A percentile compares a stretch with the other conserved stretches of the same genome.
phyloP scores from a whole-genome alignment of 2,888 invertebrate species.

The Calliphora vomitoria region DNA sequence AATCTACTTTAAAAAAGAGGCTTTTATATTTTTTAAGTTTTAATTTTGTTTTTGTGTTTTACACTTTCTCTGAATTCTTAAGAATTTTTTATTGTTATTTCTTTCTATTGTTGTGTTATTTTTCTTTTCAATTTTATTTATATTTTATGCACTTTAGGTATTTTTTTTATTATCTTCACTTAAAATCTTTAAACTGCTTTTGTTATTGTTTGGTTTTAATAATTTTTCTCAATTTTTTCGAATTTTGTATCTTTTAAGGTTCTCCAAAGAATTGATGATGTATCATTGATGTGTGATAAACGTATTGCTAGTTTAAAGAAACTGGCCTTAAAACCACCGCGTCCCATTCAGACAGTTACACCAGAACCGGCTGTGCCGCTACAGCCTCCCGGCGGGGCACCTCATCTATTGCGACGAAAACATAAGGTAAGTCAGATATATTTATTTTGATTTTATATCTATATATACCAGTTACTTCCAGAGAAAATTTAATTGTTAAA shows the following conservation, averaged over 20 bases:
- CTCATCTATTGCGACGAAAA: slow-evolving; percentile 83
- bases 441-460: too few species aligned
- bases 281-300: slow-evolving; percentile 96
- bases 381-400: slow-evolving; percentile 87
- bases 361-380: slow-evolving; percentile 89
- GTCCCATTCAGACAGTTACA: slow-evolving; percentile 92
- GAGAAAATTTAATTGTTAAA: too few species aligned
- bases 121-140: slow-evolving; percentile 1
- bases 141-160: neutral
- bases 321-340: slow-evolving; percentile 89
- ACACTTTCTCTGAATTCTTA: slow-evolving; percentile 60
- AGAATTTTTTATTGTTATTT: slow-evolving; percentile 33
- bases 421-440: slow-evolving; percentile 81
- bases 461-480: too few species aligned
- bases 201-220: neutral
- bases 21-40: neutral
- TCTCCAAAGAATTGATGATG: slow-evolving; percentile 96
- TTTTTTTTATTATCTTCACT: neutral
- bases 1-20: slow-evolving; percentile 8
- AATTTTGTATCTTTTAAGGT: slow-evolving; percentile 87
- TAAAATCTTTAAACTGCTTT: slow-evolving; percentile 1
- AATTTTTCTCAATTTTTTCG: neutral
- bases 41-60: neutral
- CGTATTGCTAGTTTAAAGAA: slow-evolving; percentile 90
- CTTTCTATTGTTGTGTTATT: slow-evolving; percentile 30